A percentile compares a stretch with the other conserved stretches of the same genome.
Conservation (phyloP, 2,888 invertebrate genomes). For the Plutella xylostella region DNA sequence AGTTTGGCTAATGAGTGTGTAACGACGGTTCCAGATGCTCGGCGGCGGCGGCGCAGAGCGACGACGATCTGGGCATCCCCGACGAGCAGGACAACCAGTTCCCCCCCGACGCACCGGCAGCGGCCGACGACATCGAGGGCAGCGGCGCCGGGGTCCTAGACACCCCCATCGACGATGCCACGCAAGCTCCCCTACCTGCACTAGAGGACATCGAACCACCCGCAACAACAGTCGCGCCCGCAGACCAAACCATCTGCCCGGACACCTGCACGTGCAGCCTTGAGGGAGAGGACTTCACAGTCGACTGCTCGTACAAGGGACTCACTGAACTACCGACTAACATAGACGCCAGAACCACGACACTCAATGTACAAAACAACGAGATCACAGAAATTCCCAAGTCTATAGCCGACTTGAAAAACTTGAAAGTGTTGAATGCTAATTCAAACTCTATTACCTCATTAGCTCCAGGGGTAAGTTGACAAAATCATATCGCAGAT, state of each 20-base stretch:
- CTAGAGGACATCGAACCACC: slow-evolving; percentile 37
- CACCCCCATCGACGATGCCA: slow-evolving; percentile 23
- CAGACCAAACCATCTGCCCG: slow-evolving; percentile 32
- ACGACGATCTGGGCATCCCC: slow-evolving; percentile 44
- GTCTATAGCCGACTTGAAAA: slow-evolving; percentile 38
- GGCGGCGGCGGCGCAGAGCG: slow-evolving; percentile 34
- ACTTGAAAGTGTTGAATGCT: slow-evolving; percentile 43
- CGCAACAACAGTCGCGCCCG: slow-evolving; percentile 23
- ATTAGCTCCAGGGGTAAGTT: slow-evolving; percentile 47
- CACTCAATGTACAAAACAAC: slow-evolving; percentile 50
- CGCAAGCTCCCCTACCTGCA: slow-evolving; percentile 24
- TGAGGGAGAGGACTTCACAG: slow-evolving; percentile 38
- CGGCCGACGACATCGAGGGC: slow-evolving; percentile 33
- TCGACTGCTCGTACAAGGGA: slow-evolving; percentile 60
- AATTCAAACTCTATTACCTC: slow-evolving; percentile 48
- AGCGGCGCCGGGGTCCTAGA: slow-evolving; percentile 38
- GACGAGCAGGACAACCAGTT: slow-evolving; percentile 52
- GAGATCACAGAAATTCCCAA: slow-evolving; percentile 50
- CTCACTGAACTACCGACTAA: slow-evolving; percentile 58
- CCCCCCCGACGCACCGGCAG: slow-evolving; percentile 39
- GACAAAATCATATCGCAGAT: slow-evolving; percentile 4
- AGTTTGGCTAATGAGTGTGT: slow-evolving; percentile 17
- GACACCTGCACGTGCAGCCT: slow-evolving; percentile 43
- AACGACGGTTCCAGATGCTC: slow-evolving; percentile 29
- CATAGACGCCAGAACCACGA: slow-evolving; percentile 42